Base-by-base conservation (phyloP, 2,113 vertebrate genomes). In the Agapornis roseicollis region DNA sequence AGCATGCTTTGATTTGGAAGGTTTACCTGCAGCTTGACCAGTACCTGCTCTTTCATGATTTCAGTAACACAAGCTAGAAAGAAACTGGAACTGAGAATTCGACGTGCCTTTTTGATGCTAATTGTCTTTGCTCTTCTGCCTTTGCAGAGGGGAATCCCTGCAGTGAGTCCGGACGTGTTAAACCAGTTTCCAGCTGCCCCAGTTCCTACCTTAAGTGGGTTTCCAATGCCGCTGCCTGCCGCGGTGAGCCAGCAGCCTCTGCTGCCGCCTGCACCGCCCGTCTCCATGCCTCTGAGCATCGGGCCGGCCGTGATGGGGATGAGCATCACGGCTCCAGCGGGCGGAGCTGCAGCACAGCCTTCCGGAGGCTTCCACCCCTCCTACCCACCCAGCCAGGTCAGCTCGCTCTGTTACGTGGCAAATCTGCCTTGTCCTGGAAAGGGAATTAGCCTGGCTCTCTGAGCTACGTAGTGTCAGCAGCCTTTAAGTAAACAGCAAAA, bases 171-270 rank as follows among this genome's bases (percentile, higher is more conserved):
- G 15, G 99, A 99, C 22, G 98, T 99, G 89, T 97, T 99, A 84
- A 98, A 97, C 97, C 99, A 99, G 97, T 99, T 99, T 83, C 98
- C 99, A 17, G 98, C 99, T 13, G 99, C 99, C n/a, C 99, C 99
- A 1, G 95, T 99, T 53, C 99, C 99, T 93, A 99, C 98, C 47
- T 94, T 99, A 88, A 99, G 98, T 8, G 98, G 98, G 13, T 97
- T 99, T 95, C 96, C 98, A 7, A 96, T 99, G 98, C 95, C 98
- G 13, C 97, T 99, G 96, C 97, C 99, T 5, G 56, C 97, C 2
- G 80, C 98, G 9, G 97, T 99, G 95, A 98, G 98, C 94, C 98
- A 98, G 81, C 97, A 97, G 14, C 78, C 98, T 1, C 95, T 98
- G 91, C 82, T 98, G 93, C 84, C 98, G 27, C 22, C 98, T 0